Percentiles rank a stretch among this genome's conserved stretches.
These are phyloP conservation scores for Euphonia xanthogaster DNA, from an alignment of 2,797 vertebrate genomes.

Conservation along the genomic window DNA sequence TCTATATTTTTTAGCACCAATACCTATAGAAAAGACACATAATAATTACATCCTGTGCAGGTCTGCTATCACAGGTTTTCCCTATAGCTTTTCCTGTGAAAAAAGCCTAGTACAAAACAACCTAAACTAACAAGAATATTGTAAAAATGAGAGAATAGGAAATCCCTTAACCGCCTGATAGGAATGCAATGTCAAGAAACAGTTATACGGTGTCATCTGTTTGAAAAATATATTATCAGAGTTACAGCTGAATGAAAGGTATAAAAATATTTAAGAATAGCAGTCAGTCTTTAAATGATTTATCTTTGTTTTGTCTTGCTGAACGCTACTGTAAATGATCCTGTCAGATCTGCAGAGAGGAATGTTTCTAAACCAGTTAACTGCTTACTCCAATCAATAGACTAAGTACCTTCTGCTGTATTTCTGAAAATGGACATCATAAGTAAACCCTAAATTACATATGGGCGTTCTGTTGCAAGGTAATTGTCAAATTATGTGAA, in stretches of 20 bases:
- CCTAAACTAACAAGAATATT: background rate
- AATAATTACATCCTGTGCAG: background rate
- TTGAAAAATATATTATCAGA: background rate
- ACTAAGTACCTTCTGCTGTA: background rate
- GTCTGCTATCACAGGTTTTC: background rate
- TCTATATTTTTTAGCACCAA: background rate
- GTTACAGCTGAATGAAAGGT: background rate
- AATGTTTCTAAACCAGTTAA: background rate
- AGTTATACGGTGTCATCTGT: background rate
- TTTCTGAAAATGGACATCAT: background rate
- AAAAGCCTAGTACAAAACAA: background rate
- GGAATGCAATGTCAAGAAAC: background rate
- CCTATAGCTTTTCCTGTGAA: background rate
- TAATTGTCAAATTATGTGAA: slow-evolving; percentile 28
- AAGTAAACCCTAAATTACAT: slow-evolving; percentile 1
- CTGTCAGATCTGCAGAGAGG: background rate
- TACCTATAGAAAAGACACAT: background rate
- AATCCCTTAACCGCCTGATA: background rate
- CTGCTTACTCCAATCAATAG: background rate
- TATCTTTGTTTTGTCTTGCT: background rate
- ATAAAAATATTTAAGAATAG: background rate
- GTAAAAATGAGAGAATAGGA: background rate
- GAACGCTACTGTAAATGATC: background rate
- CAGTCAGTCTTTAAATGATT: background rate
- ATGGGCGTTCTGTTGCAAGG: background rate